Conservation (phyloP, 2,113 vertebrate genomes). For the Anseranas semipalmata region DNA sequence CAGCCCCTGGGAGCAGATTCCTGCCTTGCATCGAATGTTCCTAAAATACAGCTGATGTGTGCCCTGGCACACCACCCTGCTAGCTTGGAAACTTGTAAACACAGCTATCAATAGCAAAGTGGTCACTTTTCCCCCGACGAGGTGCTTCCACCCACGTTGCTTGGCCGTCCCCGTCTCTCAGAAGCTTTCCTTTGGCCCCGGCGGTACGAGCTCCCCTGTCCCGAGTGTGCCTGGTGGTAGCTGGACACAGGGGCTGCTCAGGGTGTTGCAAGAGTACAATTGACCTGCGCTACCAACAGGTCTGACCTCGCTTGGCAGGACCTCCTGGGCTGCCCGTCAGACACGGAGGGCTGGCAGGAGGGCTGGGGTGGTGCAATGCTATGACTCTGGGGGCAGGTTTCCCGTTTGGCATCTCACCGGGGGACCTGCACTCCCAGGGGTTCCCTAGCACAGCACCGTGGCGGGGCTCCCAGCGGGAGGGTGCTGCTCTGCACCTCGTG, state of each 20-base stretch:
- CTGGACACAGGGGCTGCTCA: not conserved
- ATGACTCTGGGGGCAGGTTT: not conserved
- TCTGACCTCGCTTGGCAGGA: not conserved
- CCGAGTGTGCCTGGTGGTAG: not conserved
- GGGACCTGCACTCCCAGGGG: not conserved
- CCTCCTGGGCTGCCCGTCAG: not conserved
- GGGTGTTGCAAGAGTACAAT: not conserved
- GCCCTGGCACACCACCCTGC: not conserved
- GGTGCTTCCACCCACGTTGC: rapidly evolving
- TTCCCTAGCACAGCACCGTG: rapidly evolving
- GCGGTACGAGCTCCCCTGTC: not conserved
- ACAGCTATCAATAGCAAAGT: not conserved
- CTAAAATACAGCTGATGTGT: not conserved
- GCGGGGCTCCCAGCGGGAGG: rapidly evolving
- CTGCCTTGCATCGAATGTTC: not conserved
- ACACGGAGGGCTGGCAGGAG: not conserved
- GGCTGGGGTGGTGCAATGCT: not conserved
- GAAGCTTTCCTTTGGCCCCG: not conserved
- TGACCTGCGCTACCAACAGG: not conserved
- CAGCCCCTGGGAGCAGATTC: not conserved
- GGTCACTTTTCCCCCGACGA: not conserved
- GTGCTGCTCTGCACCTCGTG: not conserved
- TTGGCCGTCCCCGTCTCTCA: not conserved
- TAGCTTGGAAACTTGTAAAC: not conserved
- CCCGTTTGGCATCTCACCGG: not conserved